phyloP scores from a whole-genome alignment of 2,113 vertebrate species.

The Leptosomus discolor region DNA sequence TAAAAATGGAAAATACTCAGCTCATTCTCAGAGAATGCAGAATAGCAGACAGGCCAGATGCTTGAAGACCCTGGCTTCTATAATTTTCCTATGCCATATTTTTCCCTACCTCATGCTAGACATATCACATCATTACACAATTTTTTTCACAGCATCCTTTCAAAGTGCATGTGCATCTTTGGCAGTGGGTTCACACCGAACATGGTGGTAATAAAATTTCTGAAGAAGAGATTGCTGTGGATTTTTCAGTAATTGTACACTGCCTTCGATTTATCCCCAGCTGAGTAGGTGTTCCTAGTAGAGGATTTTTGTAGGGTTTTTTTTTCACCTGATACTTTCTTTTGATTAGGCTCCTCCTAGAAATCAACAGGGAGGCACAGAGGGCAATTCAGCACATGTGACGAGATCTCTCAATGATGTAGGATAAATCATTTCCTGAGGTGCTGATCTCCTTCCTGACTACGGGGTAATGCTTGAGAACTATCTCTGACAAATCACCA shows the following conservation, averaged over 20 bases:
- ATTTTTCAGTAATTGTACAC: neutral
- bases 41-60: neutral
- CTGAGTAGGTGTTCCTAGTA: neutral
- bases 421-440: neutral
- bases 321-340: neutral
- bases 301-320: neutral
- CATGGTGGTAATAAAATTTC: neutral
- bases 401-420: accelerated
- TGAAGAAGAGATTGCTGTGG: neutral
- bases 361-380: neutral
- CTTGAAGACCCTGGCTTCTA: neutral
- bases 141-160: neutral
- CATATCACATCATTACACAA: neutral
- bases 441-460: neutral
- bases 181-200: neutral
- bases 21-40: conserved; percentile 18
- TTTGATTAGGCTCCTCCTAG: neutral
- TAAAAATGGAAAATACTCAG: conserved; percentile 26
- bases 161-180: neutral
- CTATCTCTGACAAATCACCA: neutral
- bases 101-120: neutral
- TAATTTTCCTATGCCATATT: conserved; percentile 20
- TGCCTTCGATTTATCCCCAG: neutral
- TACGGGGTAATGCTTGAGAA: neutral
- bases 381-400: neutral